Evolutionary conservation across 2,797 vertebrate species (phyloP).

Genomic region (Enteromius viviparus): DNA sequence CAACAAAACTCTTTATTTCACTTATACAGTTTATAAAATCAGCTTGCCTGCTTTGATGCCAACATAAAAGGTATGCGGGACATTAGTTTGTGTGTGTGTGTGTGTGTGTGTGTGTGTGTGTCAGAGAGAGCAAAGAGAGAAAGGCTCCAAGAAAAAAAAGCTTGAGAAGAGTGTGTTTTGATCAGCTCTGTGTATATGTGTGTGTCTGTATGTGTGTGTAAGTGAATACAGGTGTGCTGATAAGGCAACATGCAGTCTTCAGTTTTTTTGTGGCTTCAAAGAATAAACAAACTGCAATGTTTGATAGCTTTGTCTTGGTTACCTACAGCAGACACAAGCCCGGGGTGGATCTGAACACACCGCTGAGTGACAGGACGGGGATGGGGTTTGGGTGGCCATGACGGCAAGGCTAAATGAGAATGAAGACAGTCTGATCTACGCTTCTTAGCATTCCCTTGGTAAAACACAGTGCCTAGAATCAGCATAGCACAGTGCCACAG

Average conservation of each 20-base stretch:
- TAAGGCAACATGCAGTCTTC: constrained; percentile 84
- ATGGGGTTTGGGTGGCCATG: constrained; percentile 58
- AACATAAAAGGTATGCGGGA: constrained; percentile 70
- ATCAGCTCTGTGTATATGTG: constrained; percentile 13
- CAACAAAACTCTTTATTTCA: constrained; percentile 84
- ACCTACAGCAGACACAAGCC: constrained; percentile 58
- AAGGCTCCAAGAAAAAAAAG: constrained; percentile 23
- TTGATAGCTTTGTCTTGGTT: constrained; percentile 57
- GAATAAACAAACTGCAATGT: constrained; percentile 71
- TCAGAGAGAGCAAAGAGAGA: constrained; percentile 40
- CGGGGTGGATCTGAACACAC: constrained; percentile 47
- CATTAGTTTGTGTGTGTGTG: constrained; percentile 37
- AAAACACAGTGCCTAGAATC: constrained; percentile 55
- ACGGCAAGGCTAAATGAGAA: constrained; percentile 48
- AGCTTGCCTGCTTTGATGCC: constrained; percentile 78
- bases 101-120: constrained; percentile 31
- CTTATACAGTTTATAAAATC: constrained; percentile 82
- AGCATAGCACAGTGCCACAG: constrained; percentile 51
- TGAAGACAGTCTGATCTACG: constrained; percentile 43
- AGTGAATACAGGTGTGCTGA: constrained; percentile 69
- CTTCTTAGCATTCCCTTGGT: constrained; percentile 51
- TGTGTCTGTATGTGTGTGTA: constrained; percentile 43
- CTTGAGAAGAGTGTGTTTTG: constrained; percentile 16
- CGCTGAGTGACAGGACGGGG: constrained; percentile 53
- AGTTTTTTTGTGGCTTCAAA: constrained; percentile 74